These are phyloP conservation scores for Phoxinus dragarum DNA, from an alignment of 2,797 vertebrate species.

Conservation along the genomic window DNA sequence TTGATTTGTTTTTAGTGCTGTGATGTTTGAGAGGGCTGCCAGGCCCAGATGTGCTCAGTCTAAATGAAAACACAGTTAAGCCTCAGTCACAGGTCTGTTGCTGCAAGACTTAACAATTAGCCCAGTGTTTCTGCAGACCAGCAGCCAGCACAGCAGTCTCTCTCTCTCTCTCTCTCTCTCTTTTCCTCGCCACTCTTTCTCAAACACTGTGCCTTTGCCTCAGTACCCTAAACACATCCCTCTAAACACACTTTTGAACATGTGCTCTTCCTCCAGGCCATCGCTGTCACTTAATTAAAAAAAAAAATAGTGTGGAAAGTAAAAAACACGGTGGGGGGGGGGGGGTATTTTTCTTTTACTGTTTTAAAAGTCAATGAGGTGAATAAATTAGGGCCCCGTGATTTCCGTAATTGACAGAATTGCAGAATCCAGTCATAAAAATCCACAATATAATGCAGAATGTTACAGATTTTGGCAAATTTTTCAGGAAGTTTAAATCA, in stretches of 20 bases:
- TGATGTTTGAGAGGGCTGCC: conserved; percentile 26
- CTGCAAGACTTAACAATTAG: conserved; percentile 49
- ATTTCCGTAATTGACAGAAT: not conserved
- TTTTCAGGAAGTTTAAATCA: not conserved
- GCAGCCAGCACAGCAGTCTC: conserved; percentile 20
- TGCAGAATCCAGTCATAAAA: not conserved
- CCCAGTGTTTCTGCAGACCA: conserved; percentile 46
- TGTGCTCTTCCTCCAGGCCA: not conserved
- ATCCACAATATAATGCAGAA: not conserved
- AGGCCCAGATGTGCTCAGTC: conserved; percentile 38
- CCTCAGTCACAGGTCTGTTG: conserved; percentile 49
- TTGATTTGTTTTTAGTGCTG: conserved; percentile 45
- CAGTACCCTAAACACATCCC: conserved; percentile 2
- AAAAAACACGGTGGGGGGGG: not conserved
- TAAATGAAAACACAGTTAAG: conserved; percentile 58
- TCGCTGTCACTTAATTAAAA: not conserved
- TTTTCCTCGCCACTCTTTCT: not conserved
- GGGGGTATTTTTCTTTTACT: not conserved
- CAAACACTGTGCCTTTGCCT: not conserved
- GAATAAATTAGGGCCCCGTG: not conserved
- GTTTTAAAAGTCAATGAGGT: no score
- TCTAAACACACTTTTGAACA: conserved; percentile 13
- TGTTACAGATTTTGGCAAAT: no score
- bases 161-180: not conserved
- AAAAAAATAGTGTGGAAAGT: not conserved